Evolutionary conservation across 2,113 vertebrate species (phyloP).

Genomic region (Ptilonorhynchus violaceus): DNA sequence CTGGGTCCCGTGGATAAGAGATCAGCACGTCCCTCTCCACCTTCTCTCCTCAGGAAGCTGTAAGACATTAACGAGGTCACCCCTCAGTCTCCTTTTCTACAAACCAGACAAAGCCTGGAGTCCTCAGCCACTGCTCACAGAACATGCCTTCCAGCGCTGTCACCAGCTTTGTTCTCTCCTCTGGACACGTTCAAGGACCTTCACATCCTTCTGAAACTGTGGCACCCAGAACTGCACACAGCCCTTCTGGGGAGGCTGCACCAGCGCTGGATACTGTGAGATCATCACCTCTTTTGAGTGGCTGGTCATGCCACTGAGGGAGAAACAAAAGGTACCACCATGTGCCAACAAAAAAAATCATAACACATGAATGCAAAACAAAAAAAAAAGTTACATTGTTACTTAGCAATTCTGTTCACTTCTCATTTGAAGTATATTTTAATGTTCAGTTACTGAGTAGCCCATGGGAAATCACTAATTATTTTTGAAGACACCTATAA

Average conservation of each 20-base stretch:
- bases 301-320: not conserved
- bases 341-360: not conserved
- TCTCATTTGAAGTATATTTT: not conserved
- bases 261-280: accelerated
- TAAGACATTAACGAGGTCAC: not conserved
- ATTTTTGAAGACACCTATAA: not conserved
- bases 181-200: not conserved
- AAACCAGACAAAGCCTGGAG: not conserved
- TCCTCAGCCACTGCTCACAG: not conserved
- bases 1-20: not conserved
- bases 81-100: not conserved
- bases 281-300: not conserved
- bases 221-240: not conserved
- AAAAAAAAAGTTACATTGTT: not conserved
- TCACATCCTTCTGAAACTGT: not conserved
- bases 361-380: not conserved
- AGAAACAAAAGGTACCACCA: not conserved
- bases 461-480: not conserved
- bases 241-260: too few relatives aligned
- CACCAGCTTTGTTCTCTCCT: not conserved
- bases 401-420: not conserved
- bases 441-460: not conserved
- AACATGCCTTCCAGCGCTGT: not conserved
- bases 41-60: not conserved
- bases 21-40: not conserved